Evolutionary conservation across 2,797 vertebrate species (phyloP).

Genomic region (Tamandua tetradactyla): DNA sequence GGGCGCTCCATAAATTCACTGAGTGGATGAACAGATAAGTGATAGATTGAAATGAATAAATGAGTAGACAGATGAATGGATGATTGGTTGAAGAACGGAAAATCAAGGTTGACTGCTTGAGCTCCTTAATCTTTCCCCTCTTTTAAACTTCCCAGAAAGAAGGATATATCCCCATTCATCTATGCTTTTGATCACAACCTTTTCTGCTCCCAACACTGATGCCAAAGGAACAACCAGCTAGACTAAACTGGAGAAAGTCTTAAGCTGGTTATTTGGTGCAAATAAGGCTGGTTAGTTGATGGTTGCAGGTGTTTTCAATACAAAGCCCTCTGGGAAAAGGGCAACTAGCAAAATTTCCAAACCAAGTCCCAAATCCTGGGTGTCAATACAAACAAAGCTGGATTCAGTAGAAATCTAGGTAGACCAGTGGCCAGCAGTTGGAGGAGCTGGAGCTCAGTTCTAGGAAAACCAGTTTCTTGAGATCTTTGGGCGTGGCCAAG

Average conservation of each 20-base stretch:
- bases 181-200: background rate
- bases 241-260: background rate
- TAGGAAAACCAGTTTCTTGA: constrained; percentile 42
- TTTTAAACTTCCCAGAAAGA: background rate
- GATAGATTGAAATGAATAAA: background rate
- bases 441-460: background rate
- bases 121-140: background rate
- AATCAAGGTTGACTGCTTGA: background rate
- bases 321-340: background rate
- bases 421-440: background rate
- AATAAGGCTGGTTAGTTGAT: background rate
- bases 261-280: background rate
- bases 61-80: background rate
- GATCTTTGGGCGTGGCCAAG: background rate
- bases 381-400: background rate
- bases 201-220: background rate
- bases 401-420: background rate
- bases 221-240: background rate
- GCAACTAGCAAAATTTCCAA: background rate
- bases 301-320: background rate
- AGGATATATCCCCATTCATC: too few relatives aligned
- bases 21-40: background rate
- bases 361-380: background rate
- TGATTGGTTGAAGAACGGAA: background rate
- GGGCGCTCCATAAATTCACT: background rate